These are phyloP conservation scores for Ploceus nigricollis DNA, from an alignment of 2,113 vertebrate species.

Conservation along the genomic window DNA sequence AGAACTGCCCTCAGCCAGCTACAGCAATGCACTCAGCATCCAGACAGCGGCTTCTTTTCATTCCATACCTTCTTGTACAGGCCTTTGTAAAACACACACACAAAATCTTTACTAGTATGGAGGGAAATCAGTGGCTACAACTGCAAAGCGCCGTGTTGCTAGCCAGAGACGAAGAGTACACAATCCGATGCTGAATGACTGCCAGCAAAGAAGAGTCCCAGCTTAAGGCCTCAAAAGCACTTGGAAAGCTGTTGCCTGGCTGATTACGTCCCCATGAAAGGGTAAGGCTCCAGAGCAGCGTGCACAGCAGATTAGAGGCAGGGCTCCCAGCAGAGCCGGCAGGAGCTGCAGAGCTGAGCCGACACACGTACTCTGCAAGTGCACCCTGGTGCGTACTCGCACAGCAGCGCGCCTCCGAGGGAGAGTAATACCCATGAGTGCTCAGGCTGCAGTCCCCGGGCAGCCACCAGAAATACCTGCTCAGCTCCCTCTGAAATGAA, in stretches of 20 bases:
- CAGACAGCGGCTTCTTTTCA: background rate
- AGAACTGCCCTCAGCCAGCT: background rate
- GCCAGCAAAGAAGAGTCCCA: slow-evolving; percentile 17
- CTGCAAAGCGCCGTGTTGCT: background rate
- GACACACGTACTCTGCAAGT: background rate
- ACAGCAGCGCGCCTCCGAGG: background rate
- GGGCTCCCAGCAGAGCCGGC: background rate
- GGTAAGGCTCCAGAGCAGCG: background rate
- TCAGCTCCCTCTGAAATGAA: background rate
- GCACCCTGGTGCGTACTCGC: background rate
- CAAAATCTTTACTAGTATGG: rapidly evolving
- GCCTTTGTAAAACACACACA: background rate
- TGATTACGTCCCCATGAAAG: background rate
- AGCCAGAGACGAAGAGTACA: background rate
- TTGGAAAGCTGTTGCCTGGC: slow-evolving; percentile 10
- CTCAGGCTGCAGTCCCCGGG: rapidly evolving
- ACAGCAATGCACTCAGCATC: background rate
- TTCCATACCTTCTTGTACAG: background rate
- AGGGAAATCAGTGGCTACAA: background rate
- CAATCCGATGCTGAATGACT: background rate
- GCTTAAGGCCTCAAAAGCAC: background rate
- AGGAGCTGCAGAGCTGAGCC: background rate
- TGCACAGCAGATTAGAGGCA: background rate
- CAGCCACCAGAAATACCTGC: rapidly evolving
- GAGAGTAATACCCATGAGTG: rapidly evolving